These are phyloP conservation scores for Phytoseiulus persimilis DNA, from an alignment of 2,888 invertebrate genomes.

Conservation along the genomic window DNA sequence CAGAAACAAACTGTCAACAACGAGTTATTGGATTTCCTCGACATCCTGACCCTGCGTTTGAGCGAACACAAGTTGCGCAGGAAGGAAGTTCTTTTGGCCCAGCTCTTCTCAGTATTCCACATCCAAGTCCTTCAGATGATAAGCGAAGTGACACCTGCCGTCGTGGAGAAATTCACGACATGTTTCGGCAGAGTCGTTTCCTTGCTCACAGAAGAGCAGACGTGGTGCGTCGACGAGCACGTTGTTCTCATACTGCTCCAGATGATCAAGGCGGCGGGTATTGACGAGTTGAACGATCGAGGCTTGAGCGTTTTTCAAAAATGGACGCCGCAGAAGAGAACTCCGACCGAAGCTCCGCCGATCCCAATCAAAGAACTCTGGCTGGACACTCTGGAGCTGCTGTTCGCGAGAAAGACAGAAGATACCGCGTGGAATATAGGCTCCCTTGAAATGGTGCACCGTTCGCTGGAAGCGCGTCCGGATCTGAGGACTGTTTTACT, in stretches of 20 bases:
- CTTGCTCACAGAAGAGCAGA: not conserved
- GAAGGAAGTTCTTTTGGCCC: not conserved
- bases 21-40: not conserved
- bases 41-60: not conserved
- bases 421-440: not conserved
- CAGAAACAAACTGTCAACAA: not conserved
- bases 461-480: not conserved
- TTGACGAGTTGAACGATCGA: not conserved
- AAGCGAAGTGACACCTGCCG: not conserved
- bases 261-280: not conserved
- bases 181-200: not conserved
- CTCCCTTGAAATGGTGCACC: slow-evolving; percentile 26
- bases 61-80: not conserved
- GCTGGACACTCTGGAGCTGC: not conserved
- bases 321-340: not conserved
- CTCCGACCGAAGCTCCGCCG: not conserved
- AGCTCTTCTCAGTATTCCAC: not conserved
- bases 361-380: not conserved
- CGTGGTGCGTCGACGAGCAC: slow-evolving; percentile 19
- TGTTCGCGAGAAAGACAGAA: not conserved
- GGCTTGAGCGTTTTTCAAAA: not conserved
- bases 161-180: not conserved
- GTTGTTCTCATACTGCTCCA: not conserved
- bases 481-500: not conserved
- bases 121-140: slow-evolving; percentile 21